Base-by-base conservation (phyloP, 2,113 vertebrate species). In the Hemiscyllium ocellatum region DNA sequence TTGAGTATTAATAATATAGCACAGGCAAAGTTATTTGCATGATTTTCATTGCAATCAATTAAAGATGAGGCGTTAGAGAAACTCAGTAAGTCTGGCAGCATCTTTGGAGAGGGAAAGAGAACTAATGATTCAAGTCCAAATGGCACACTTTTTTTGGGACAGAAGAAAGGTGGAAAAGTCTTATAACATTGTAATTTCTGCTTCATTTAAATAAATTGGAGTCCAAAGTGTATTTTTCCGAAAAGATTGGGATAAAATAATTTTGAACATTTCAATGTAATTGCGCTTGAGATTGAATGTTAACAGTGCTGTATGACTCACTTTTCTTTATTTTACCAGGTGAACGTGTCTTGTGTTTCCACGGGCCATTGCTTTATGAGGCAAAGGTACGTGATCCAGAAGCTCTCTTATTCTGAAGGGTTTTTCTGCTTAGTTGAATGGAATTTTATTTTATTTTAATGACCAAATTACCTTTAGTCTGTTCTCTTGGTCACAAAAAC, bases 311-410 rank as follows among this genome's bases (percentile, higher is more conserved):
- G 12, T 20, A 47, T 69, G 6, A 94, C 42, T 68, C 65, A 94
- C 65, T 69, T 22, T 42, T 22, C 65, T 66, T 94, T 94, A 24
- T 94, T 20, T 42, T 94, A 47, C 68, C 65, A 99, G 99, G 99
- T 98, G 99, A 99, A 97, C 98, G 99, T 97, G 99, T 99, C 97
- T 98, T 99, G 96, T 99, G 99, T 98, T 99, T 99, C 98, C 99
- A 99, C 98, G 99, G 99, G 96, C 99, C 99, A 98, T 99, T 99
- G 97, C 98, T 99, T 94, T 99, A 99, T 96, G 99, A 99, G 99
- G 99, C 99, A 97, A 99, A 99, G 99, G 99, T 99, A 98, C 19
- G 98, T 96, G 95, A 78, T 85, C 56, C 1, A 68, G 17, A 70
- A 61, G 7, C 4, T 26, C 0, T 72, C n/a, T 66, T 17, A n/a